phyloP scores from a whole-genome alignment of 2,113 vertebrate genomes.

The Lipophrys pholis region DNA sequence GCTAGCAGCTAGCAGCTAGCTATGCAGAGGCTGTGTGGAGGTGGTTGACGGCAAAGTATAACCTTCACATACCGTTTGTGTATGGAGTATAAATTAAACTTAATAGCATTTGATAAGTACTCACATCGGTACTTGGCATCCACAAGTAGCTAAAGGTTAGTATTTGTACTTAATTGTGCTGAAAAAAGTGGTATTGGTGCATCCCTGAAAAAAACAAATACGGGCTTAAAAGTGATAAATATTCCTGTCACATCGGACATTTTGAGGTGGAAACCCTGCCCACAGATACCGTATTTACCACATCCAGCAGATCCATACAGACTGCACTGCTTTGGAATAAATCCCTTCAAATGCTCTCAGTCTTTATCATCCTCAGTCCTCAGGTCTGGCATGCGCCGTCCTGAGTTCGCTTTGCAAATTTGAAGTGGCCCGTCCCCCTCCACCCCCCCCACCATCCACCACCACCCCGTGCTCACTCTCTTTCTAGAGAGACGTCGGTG shows the following conservation, averaged over 20 bases:
- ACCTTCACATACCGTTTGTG: too few relatives aligned
- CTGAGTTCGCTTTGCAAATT: conserved; percentile 59
- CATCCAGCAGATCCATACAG: conserved; percentile 24
- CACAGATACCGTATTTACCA: conserved; percentile 7
- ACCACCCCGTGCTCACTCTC: conserved; percentile 18
- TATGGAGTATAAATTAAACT: too few relatives aligned
- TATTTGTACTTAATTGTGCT: too few relatives aligned
- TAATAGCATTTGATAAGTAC: too few relatives aligned
- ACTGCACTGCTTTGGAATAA: conserved; percentile 43
- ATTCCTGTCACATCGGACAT: not conserved
- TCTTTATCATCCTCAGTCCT: conserved; percentile 57
- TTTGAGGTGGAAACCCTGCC: not conserved
- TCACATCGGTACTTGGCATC: too few relatives aligned
- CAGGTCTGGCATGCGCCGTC: conserved; percentile 25
- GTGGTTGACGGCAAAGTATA: too few relatives aligned
- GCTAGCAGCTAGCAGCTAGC: too few relatives aligned
- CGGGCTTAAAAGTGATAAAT: not conserved
- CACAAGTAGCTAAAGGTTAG: too few relatives aligned
- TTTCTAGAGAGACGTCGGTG: conserved; percentile 58
- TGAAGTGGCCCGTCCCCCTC: conserved; percentile 56
- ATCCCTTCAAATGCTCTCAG: conserved; percentile 52
- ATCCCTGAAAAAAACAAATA: not conserved
- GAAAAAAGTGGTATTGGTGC: too few relatives aligned
- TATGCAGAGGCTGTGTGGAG: too few relatives aligned
- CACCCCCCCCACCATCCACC: not conserved